phyloP scores from a whole-genome alignment of 2,113 vertebrate species.

The Turdus rufiventris region DNA sequence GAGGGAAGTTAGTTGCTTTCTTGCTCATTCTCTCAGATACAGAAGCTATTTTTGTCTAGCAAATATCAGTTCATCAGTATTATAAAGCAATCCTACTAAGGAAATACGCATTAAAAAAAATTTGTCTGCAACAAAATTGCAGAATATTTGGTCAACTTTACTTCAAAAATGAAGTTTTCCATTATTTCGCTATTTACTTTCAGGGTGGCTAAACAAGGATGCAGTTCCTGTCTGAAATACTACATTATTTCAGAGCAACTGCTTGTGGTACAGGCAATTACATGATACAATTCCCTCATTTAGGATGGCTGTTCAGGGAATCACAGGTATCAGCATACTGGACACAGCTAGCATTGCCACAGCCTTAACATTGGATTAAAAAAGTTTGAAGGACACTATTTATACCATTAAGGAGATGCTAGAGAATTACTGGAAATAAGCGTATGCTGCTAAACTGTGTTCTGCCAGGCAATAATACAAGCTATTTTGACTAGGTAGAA shows the following conservation, averaged over 20 bases:
- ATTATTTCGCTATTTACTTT: neutral
- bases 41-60: constrained; percentile 18
- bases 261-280: neutral
- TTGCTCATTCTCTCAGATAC: neutral
- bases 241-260: neutral
- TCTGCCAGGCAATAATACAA: neutral
- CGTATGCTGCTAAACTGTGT: neutral
- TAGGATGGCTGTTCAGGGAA: neutral
- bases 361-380: neutral
- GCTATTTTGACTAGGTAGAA: neutral
- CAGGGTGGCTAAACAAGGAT: neutral
- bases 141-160: neutral
- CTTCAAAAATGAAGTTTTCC: neutral
- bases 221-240: neutral
- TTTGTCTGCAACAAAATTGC: neutral
- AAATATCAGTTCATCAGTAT: neutral
- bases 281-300: neutral
- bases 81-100: neutral
- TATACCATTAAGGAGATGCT: neutral
- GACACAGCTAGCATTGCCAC: neutral
- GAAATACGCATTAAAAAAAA: neutral
- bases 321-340: neutral
- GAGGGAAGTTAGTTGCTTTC: neutral
- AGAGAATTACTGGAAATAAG: neutral
- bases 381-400: neutral